Base-by-base conservation (phyloP, 64 coral and sea anemone species). In the Montipora cactus region DNA sequence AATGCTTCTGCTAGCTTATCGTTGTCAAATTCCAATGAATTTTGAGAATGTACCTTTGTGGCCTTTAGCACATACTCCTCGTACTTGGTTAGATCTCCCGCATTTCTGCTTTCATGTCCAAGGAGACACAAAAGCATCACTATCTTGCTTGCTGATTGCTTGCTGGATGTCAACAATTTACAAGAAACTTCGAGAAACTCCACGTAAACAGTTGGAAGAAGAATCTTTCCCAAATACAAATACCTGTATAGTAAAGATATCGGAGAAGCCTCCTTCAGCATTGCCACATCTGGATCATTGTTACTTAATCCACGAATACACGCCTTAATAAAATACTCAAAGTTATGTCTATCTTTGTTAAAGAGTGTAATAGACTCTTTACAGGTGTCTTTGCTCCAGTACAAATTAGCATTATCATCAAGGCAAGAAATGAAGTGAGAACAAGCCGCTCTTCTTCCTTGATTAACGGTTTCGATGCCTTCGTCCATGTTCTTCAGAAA, bases 81-180 rank as follows among this genome's bases (percentile, higher is more conserved):
- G 79, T 94, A 94, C 44, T 84, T 57, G 47, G 10, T 19, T 2
- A 59, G 22, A 25, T 84, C 47, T 76, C 66, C 52, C 7, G 19
- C 21, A 77, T 61, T 94, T 81, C 93, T 89, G 22, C 49, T 80
- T 21, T 89, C 79, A 83, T 84, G 75, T 12, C 78, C 93, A 47
- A 83, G 64, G 48, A 76, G 72, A 21, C 93, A 94, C 3, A 90
- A 18, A 14, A 81, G 59, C 49, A 59, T 69, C 46, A 94, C 71
- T 50, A 46, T 16, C 19, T 83, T 37, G 37, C 44, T 50, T 11
- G 78, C 8, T 7, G 90, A 59, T n/a, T 47, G 49, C n/a, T 80
- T n/a, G n/a, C 52, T n/a, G 21, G 78, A 80, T 25, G 2, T 80
- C 16, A 80, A 10, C 11, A 80, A 25, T 8, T 80, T 18, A 80